Percentiles rank a stretch among this genome's conserved stretches.
phyloP scores from a whole-genome alignment of 2,888 invertebrate genomes.

The Philonicus albiceps region DNA sequence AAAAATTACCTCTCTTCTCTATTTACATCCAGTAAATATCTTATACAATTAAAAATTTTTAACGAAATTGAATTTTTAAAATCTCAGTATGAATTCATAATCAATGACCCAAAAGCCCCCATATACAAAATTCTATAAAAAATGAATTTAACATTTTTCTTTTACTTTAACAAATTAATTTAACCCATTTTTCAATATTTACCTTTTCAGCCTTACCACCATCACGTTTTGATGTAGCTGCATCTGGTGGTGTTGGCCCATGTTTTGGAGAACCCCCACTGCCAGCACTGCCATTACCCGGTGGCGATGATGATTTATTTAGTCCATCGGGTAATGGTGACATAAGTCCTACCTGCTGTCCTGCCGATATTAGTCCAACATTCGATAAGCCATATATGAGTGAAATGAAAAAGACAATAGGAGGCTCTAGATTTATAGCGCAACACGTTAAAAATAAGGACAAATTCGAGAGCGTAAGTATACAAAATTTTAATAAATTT shows the following conservation, averaged over 20 bases:
- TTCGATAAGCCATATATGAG: conserved; percentile 82
- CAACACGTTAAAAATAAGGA: conserved; percentile 95
- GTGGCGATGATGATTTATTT: conserved; percentile 84
- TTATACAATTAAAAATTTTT: too few species aligned
- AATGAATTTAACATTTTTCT: too few species aligned
- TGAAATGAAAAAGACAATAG: conserved; percentile 91
- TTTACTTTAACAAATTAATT: too few species aligned
- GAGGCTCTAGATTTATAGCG: conserved; percentile 92
- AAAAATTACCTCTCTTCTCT: too few species aligned
- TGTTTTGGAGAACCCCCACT: conserved; percentile 73
- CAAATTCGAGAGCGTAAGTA: conserved; percentile 91
- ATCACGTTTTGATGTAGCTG: conserved; percentile 71
- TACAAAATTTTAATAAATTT: background rate
- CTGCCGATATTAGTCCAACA: conserved; percentile 76
- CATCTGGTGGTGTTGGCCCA: conserved; percentile 69
- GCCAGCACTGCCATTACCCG: conserved; percentile 75
- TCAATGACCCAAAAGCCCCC: too few species aligned
- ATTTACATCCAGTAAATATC: too few species aligned
- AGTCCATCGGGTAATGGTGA: conserved; percentile 72
- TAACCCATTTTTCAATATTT: background rate
- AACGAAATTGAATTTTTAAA: too few species aligned
- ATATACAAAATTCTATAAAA: too few species aligned
- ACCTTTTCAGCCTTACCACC: conserved; percentile 63
- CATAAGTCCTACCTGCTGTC: conserved; percentile 66
- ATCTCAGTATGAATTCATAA: too few species aligned